Conservation (phyloP, 2,888 invertebrate species). For the Bellardia pandia region DNA sequence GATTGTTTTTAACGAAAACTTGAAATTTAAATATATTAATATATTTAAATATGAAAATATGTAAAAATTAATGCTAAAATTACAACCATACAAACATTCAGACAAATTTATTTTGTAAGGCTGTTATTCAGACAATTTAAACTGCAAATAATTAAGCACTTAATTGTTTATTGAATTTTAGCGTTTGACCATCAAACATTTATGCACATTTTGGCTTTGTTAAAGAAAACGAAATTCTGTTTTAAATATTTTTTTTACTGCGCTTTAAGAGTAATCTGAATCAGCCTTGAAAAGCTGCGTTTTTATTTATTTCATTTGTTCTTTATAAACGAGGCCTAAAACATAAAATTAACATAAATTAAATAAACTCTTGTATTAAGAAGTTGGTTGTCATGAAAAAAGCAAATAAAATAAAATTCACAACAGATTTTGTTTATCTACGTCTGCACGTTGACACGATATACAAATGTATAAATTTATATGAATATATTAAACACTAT, state of each 20-base stretch:
- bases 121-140: too few relatives aligned
- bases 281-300: neutral
- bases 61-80: too few relatives aligned
- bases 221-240: slow-evolving; percentile 1
- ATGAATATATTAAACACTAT: slow-evolving; percentile 34
- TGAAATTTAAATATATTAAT: too few relatives aligned
- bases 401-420: neutral
- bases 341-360: slow-evolving; percentile 32
- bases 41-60: too few relatives aligned
- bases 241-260: neutral
- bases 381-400: slow-evolving; percentile 1
- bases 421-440: neutral
- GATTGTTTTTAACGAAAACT: too few relatives aligned
- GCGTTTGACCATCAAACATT: neutral
- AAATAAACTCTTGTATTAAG: slow-evolving; percentile 27
- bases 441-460: neutral
- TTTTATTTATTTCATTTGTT: neutral
- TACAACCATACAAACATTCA: too few relatives aligned
- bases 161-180: neutral
- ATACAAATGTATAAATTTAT: neutral
- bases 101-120: too few relatives aligned
- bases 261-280: neutral
- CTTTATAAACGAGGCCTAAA: slow-evolving; percentile 6
- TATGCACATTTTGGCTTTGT: neutral
- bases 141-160: too few relatives aligned